Evolutionary conservation across 2,797 vertebrate genomes (phyloP).

Genomic region (Aotus griseimembra): DNA sequence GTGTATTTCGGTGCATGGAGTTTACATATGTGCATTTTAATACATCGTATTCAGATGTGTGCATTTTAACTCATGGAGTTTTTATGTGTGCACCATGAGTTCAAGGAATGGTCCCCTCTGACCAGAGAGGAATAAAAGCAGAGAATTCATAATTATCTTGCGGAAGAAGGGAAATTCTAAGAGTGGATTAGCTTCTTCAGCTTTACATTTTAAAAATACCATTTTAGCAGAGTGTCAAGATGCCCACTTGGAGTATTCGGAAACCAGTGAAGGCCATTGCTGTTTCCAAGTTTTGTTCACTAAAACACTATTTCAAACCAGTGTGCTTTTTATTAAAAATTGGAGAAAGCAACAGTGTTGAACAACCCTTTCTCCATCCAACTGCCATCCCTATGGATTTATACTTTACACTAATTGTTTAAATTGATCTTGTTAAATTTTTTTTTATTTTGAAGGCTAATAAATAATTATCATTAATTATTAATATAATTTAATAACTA

Average conservation of each 20-base stretch:
- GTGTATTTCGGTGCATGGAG: neutral
- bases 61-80: neutral
- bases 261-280: neutral
- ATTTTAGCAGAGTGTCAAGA: neutral
- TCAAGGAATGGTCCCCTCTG: neutral
- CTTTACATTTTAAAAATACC: neutral
- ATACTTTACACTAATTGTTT: neutral
- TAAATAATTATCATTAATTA: neutral
- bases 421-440: neutral
- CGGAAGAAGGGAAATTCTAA: neutral
- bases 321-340: neutral
- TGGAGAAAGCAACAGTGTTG: neutral
- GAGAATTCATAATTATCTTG: neutral
- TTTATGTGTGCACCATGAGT: neutral
- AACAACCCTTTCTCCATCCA: neutral
- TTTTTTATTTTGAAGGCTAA: neutral
- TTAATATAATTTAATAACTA: neutral
- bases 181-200: neutral
- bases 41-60: too few relatives aligned
- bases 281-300: neutral
- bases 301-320: neutral
- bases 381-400: neutral
- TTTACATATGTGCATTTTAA: neutral
- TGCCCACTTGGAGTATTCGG: neutral
- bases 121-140: neutral